Evolutionary conservation across 2,113 vertebrate species (phyloP), one percentile per base, ranked within the genome.

Genomic region (Megalops atlanticus): DNA sequence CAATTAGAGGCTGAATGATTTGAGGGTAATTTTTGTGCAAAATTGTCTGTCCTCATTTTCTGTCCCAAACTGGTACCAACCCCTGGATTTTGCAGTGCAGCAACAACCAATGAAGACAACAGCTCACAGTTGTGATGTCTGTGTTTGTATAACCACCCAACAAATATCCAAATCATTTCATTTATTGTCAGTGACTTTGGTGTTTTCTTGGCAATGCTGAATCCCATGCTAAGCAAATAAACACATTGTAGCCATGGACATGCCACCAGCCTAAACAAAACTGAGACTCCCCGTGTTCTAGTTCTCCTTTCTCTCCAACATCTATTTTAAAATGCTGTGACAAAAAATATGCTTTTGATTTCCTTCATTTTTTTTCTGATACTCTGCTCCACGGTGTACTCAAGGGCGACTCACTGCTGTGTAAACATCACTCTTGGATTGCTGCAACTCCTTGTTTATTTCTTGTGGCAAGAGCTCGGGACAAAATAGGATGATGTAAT

Each of bases 361-460:
- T 64, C 31, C 24, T n/a, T 82, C 86, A 83, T 89, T 75, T 82
- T 79, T 81, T 82, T 78, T 78, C 68, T 11, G 38, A 39, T 86
- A 39, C 39, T 83, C 78, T 74, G 15, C 76, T 83, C 64, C 4
- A 74, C 64, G 21, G 69, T 36, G 0, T 18, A 41, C 80, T 81
- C 36, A 39, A 18, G 54, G 54, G 64, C 38, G 43, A 82, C 52
- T 82, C 80, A 80, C 0, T 0, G 72, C 33, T 36, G 35, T 74
- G 31, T 83, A 27, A 83, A 83, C 84, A 74, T 18, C 82, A 84
- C 80, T 85, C 71, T 27, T 64, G 87, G 79, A 86, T 82, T 84
- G 84, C 15, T 40, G 35, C 43, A 35, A 11, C 70, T 38, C 6
- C 31, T 4, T 21, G 39, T 80, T 80, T 52, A 64, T 76, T 78